Percentiles rank a stretch among this genome's conserved stretches.
These are phyloP conservation scores for Suillia variegata DNA, from an alignment of 2,888 invertebrate genomes.

Conservation along the genomic window DNA sequence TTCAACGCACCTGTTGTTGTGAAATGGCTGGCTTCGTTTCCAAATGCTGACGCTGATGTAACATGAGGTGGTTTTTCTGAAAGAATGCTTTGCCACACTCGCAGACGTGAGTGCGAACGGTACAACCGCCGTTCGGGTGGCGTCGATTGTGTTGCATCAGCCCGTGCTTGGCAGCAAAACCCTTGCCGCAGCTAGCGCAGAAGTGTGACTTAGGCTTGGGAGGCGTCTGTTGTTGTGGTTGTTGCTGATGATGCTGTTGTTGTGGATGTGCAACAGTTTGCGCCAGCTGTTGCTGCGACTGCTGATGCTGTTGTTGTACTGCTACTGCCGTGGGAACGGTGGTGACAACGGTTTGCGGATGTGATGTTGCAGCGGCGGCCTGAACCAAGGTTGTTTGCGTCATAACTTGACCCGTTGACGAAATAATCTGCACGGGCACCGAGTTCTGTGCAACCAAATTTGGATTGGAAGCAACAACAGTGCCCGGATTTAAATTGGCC, in stretches of 20 bases:
- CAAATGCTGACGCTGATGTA: slow-evolving; percentile 79
- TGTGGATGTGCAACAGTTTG: slow-evolving; percentile 27
- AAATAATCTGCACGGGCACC: slow-evolving; percentile 62
- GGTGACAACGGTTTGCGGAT: slow-evolving; percentile 56
- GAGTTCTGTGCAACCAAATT: slow-evolving; percentile 59
- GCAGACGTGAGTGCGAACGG: slow-evolving; percentile 78
- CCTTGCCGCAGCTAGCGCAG: slow-evolving; percentile 80
- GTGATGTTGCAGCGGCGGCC: slow-evolving; percentile 56
- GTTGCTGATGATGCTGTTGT: slow-evolving; percentile 24
- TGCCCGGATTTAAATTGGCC: slow-evolving; percentile 57
- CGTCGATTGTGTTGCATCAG: slow-evolving; percentile 78
- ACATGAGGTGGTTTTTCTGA: slow-evolving; percentile 82
- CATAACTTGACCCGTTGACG: slow-evolving; percentile 61
- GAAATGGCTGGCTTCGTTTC: slow-evolving; percentile 61
- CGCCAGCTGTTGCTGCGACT: slow-evolving; percentile 25
- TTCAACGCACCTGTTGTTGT: slow-evolving; percentile 59
- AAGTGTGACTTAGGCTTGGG: slow-evolving; percentile 76
- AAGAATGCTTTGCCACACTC: slow-evolving; percentile 85
- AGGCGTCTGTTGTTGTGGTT: slow-evolving; percentile 54
- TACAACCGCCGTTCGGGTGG: slow-evolving; percentile 81
- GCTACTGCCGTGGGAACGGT: slow-evolving; percentile 54
- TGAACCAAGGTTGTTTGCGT: slow-evolving; percentile 61
- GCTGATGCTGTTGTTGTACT: slow-evolving; percentile 46
- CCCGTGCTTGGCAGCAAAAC: slow-evolving; percentile 83
- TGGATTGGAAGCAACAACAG: slow-evolving; percentile 59